Evolutionary conservation across 1,140 invertebrate species (phyloP), one percentile per base, ranked within the genome.

Genomic region (Drosophila dunni): DNA sequence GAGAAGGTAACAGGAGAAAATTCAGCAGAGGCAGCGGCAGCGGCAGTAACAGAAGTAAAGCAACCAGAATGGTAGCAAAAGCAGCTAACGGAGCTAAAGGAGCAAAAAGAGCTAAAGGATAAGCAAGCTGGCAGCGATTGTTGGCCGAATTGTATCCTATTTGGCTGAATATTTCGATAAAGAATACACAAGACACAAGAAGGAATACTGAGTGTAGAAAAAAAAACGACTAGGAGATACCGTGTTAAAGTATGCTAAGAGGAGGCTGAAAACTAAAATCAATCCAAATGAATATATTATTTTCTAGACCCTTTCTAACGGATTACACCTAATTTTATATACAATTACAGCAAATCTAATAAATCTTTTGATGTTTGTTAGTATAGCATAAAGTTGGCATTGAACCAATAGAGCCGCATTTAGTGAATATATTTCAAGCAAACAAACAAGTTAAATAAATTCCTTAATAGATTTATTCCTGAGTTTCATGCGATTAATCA

Each of bases 91-190:
- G 40, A 42, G 46, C 36, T 33, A 36, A 13, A 50, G 45, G 54
- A 58, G 40, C 44, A 60, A 46, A 34, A 29, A n/a, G 9, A 17
- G 3, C n/a, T 34, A 44, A 61, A 20, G 33, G 40, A 51, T 44
- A 65, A 38, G 42, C 44, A 54, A 71, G 36, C 34, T 34, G 46
- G 64, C 29, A 75, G 34, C 54, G 50, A 81, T 78, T 86, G 53
- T 46, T 60, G 51, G 36, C 34, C 51, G 42, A 71, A 78, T 81
- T 48, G 60, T 68, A 81, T 81, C 40, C 69, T 64, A 77, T 84
- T 62, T 40, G 38, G 20, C 53, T 17, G 48, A 48, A 61, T 71
- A 64, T 78, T 29, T 29, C 40, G 45, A 33, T 38, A 42, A 51
- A 67, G 11, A 44, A 38, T 40, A 9, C 10, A 11, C 10, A 11